Evolutionary conservation across 1,140 invertebrate genomes (phyloP), one percentile per base, ranked within the genome.

Genomic region (Bicyclus anynana): DNA sequence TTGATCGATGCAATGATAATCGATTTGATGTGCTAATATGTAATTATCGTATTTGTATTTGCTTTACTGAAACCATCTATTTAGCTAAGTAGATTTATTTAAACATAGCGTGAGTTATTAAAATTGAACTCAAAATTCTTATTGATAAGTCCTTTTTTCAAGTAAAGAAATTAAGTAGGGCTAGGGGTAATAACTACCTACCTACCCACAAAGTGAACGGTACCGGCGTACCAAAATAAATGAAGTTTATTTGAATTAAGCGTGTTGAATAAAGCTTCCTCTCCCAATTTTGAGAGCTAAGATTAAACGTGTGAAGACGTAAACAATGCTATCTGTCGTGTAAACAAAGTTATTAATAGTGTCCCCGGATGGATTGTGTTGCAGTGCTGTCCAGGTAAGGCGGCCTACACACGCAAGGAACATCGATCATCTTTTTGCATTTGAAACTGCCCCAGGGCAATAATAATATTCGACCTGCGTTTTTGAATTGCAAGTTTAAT

Each of bases 321-420:
- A 84, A 84, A 84, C 80, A 81, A 69, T 80, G 65, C 59, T 80
- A 75, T 80, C 66, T 74, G 52, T 9, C 51, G 46, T 67, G 77
- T 78, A 81, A 77, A 80, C 77, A 84, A 38, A 59, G 78, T 73
- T 81, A 81, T 81, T 77, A 81, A 72, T 80, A 81, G 73, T 69
- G 62, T 54, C 54, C 61, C 55, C 60, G 69, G 66, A 72, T 69
- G 67, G 66, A 67, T 67, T 51, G 9, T n/a, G 27, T 18, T 18
- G 18, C 42, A 14, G 42, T 18, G 14, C 42, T 21, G 42, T 21
- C 18, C 42, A 23, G 9, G 17, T 44, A 44, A 44, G 17, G 37
- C 13, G 14, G 37, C 13, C 37, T 14, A 10, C 5, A 17, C 37
- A 40, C 37, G 16, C n/a, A 26, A 13, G 17, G 4, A 5, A 10